These are phyloP conservation scores for Dione juno DNA, from an alignment of 2,888 invertebrate species.

Conservation along the genomic window DNA sequence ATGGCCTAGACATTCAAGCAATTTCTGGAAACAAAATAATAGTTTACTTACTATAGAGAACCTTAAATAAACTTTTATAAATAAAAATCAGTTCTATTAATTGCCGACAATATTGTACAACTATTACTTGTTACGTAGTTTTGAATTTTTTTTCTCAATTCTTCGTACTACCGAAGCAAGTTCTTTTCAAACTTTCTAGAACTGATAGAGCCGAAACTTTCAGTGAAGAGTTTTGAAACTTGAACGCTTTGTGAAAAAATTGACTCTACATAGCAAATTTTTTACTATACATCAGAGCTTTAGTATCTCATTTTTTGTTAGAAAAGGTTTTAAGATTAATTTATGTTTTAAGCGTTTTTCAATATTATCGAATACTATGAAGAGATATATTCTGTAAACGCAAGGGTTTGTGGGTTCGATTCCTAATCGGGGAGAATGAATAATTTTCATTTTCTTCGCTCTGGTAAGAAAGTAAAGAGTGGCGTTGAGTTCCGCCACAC, in stretches of 20 bases:
- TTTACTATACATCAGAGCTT: neutral
- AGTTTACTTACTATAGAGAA: too few species aligned
- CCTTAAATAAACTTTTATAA: too few species aligned
- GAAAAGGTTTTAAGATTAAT: neutral
- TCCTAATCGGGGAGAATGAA: too few species aligned
- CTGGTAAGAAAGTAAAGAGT: too few species aligned
- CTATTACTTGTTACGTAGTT: neutral
- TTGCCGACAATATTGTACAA: neutral
- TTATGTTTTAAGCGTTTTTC: neutral
- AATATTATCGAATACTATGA: neutral
- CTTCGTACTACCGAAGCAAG: neutral
- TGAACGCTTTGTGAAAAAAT: neutral
- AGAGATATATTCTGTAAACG: too few species aligned
- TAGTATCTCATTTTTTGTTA: neutral
- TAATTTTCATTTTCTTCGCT: too few species aligned
- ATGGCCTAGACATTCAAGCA: too few species aligned
- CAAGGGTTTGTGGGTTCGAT: too few species aligned
- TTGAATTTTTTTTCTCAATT: neutral
- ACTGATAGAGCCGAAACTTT: conserved; percentile 9
- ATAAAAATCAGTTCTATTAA: neutral
- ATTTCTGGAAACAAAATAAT: too few species aligned
- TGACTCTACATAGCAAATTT: neutral
- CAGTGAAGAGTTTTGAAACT: neutral
- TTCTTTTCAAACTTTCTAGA: neutral
- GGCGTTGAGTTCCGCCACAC: too few species aligned